These are phyloP conservation scores for Phalacrocorax brasilianus DNA, from an alignment of 2,113 vertebrate genomes.

Conservation along the genomic window DNA sequence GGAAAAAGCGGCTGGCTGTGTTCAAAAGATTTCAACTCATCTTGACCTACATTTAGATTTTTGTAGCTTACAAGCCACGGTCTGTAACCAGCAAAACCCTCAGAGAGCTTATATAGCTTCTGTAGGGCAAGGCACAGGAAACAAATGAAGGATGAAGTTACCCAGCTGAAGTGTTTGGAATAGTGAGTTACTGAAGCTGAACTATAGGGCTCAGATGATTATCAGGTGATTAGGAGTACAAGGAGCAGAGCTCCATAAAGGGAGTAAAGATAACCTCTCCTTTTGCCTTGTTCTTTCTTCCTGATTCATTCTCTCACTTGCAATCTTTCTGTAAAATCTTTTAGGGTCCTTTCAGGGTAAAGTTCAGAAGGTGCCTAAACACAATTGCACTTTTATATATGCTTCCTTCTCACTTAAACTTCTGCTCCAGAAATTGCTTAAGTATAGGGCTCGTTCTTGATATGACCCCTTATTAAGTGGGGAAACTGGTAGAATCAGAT, in stretches of 20 bases:
- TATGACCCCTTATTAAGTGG: not conserved
- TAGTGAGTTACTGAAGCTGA: constrained; percentile 35
- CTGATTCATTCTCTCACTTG: not conserved
- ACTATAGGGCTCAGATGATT: constrained; percentile 45
- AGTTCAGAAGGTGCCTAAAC: not conserved
- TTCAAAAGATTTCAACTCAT: constrained; percentile 45
- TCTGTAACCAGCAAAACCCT: constrained; percentile 13
- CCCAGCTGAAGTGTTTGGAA: constrained; percentile 34
- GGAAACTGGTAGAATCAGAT: not conserved
- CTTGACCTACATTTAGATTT: constrained; percentile 40
- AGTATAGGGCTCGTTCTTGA: not conserved
- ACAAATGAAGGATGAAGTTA: constrained; percentile 53
- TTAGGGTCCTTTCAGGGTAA: not conserved
- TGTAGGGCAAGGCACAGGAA: constrained; percentile 31
- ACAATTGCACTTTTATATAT: not conserved
- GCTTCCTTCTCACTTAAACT: not conserved
- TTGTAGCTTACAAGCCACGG: not conserved
- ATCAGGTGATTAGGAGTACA: constrained; percentile 41
- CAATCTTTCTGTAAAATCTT: not conserved
- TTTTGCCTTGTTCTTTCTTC: not conserved
- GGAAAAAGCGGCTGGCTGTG: constrained; percentile 8
- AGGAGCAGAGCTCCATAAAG: constrained; percentile 2
- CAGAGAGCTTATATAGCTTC: constrained; percentile 39
- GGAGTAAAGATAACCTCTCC: not conserved
- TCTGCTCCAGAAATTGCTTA: not conserved